Percentiles rank a stretch among this genome's conserved stretches.
Conservation (phyloP, 2,113 vertebrate species). For the Pelecanoides urinatrix region DNA sequence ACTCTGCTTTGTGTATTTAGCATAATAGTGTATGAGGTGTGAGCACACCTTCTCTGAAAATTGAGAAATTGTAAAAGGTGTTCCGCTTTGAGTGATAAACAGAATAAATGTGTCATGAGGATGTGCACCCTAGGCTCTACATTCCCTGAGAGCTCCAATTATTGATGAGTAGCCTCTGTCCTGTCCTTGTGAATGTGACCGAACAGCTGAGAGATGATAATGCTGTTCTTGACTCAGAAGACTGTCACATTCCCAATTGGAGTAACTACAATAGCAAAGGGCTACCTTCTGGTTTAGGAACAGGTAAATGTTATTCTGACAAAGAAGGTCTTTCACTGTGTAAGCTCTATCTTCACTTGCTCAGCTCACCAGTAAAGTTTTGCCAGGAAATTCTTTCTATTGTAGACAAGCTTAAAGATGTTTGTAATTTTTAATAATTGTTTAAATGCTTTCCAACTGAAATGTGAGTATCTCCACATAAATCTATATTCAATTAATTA, state of each 20-base stretch:
- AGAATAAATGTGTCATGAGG: background rate
- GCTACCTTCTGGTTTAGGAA: background rate
- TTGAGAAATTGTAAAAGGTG: background rate
- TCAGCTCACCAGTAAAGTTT: background rate
- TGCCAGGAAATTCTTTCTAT: background rate
- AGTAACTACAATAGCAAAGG: background rate
- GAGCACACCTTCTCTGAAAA: background rate
- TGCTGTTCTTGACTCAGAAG: background rate
- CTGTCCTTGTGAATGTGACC: background rate
- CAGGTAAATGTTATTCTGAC: background rate
- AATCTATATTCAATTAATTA: background rate
- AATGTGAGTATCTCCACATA: background rate
- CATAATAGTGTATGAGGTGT: background rate
- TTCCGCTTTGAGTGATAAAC: background rate
- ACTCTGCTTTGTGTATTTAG: background rate
- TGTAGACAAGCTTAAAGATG: background rate
- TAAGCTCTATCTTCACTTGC: background rate
- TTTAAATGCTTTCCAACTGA: background rate
- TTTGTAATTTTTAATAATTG: background rate
- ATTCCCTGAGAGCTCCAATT: background rate
- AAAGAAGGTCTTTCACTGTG: background rate
- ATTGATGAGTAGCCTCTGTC: background rate
- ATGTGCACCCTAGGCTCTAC: background rate
- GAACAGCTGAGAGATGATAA: background rate
- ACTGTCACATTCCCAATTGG: background rate